A percentile compares a stretch with the other conserved stretches of the same genome.
Conservation (phyloP, 2,797 vertebrate genomes). For the Bufotes viridis region DNA sequence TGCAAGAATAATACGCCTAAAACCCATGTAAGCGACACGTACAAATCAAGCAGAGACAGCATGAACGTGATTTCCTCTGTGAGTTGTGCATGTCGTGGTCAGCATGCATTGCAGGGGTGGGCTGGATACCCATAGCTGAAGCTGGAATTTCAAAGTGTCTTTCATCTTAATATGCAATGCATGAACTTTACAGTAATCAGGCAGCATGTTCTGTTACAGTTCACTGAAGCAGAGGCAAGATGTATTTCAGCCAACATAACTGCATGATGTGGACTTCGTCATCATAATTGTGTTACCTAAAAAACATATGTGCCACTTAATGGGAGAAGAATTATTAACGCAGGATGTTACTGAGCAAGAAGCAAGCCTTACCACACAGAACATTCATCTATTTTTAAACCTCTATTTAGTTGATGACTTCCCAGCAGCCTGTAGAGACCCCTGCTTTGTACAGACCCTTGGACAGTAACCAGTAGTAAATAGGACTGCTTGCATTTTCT, state of each 20-base stretch:
- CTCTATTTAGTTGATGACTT: background rate
- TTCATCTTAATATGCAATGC: conserved; percentile 25
- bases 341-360: conserved; percentile 5
- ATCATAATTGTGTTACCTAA: conserved; percentile 9
- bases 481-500: no score
- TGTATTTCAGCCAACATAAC: conserved; percentile 24
- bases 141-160: background rate
- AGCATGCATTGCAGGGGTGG: background rate
- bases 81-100: background rate
- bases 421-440: background rate
- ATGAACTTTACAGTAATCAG: conserved; percentile 13
- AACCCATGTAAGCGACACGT: background rate
- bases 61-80: background rate
- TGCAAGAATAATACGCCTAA: background rate
- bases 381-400: conserved; percentile 5
- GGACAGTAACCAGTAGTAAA: no score
- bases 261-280: background rate
- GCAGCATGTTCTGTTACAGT: conserved; percentile 9
- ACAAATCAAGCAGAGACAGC: background rate
- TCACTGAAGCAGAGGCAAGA: background rate
- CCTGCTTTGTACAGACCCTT: no score
- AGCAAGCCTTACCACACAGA: background rate
- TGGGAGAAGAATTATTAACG: conserved; percentile 7
- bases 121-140: conserved; percentile 5
- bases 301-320: background rate